phyloP scores from a whole-genome alignment of 64 coral and sea anemone genomes.

The Acropora tenuis region DNA sequence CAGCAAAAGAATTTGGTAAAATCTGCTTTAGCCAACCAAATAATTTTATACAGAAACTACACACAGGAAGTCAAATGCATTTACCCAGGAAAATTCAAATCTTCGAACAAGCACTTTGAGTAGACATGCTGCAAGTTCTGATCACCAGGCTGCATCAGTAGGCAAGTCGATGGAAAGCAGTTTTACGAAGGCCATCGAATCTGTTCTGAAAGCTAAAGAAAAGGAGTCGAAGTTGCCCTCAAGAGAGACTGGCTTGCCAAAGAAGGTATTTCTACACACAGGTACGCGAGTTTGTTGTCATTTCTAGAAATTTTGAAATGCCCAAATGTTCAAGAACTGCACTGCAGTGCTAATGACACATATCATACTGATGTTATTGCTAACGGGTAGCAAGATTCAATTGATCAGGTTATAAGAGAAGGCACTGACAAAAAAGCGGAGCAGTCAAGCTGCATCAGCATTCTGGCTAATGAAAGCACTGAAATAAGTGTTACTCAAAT shows the following conservation, averaged over 20 bases:
- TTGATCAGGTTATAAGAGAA: neutral
- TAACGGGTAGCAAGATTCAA: conserved; percentile 22
- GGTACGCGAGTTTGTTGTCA: too few relatives aligned
- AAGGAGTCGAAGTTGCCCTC: too few relatives aligned
- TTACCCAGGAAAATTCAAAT: conserved; percentile 43
- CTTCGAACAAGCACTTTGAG: conserved; percentile 48
- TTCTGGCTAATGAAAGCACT: conserved; percentile 43
- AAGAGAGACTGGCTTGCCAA: too few relatives aligned
- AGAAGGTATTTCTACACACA: too few relatives aligned
- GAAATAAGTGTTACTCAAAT: conserved; percentile 29
- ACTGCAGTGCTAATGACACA: conserved; percentile 27
- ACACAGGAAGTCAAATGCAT: conserved; percentile 31
- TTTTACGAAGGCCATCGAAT: too few relatives aligned
- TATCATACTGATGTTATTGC: conserved; percentile 48
- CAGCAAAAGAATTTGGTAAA: too few relatives aligned
- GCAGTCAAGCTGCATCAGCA: conserved; percentile 21
- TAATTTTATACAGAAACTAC: too few relatives aligned
- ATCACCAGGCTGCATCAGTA: conserved; percentile 44
- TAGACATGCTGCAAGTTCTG: conserved; percentile 40
- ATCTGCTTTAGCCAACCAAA: too few relatives aligned
- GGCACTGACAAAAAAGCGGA: neutral
- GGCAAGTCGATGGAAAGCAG: neutral
- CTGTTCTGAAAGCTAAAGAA: too few relatives aligned
- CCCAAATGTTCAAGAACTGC: conserved; percentile 6
- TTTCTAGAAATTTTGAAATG: conserved; percentile 7